Evolutionary conservation across 2,797 vertebrate species (phyloP).

Genomic region (Sciaenops ocellatus): DNA sequence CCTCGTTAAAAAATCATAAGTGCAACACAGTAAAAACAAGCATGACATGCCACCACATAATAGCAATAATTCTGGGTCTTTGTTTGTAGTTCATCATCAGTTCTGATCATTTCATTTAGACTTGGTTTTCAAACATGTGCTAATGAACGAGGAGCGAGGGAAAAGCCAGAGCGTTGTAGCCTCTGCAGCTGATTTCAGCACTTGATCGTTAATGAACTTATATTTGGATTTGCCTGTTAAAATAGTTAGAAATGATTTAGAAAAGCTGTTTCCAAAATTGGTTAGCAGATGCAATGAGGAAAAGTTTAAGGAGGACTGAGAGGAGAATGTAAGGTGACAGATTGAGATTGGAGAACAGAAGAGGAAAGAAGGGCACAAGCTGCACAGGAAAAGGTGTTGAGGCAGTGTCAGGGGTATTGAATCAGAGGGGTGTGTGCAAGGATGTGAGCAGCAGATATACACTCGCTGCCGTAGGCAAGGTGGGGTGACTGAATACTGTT

Average conservation of each 20-base stretch:
- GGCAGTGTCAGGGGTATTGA: slow-evolving; percentile 57
- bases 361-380: slow-evolving; percentile 58
- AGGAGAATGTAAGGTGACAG: slow-evolving; percentile 68
- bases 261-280: slow-evolving; percentile 64
- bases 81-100: slow-evolving; percentile 67
- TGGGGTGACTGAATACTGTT: slow-evolving; percentile 36
- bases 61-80: slow-evolving; percentile 52
- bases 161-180: slow-evolving; percentile 46
- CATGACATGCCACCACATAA: slow-evolving; percentile 51
- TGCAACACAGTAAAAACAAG: slow-evolving; percentile 62
- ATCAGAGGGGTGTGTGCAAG: slow-evolving; percentile 33
- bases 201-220: slow-evolving; percentile 65
- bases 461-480: slow-evolving; percentile 48
- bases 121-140: slow-evolving; percentile 70
- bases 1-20: slow-evolving; percentile 50
- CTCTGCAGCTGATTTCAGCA: slow-evolving; percentile 47
- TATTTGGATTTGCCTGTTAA: slow-evolving; percentile 45
- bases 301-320: slow-evolving; percentile 50
- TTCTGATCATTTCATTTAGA: slow-evolving; percentile 70
- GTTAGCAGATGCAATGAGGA: slow-evolving; percentile 46
- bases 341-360: slow-evolving; percentile 58
- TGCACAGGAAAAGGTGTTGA: slow-evolving; percentile 67
- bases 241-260: slow-evolving; percentile 51
- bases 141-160: slow-evolving; percentile 55
- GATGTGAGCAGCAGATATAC: slow-evolving; percentile 45